These are phyloP conservation scores for Pammene aurita DNA, from an alignment of 2,888 invertebrate genomes.

Conservation along the genomic window DNA sequence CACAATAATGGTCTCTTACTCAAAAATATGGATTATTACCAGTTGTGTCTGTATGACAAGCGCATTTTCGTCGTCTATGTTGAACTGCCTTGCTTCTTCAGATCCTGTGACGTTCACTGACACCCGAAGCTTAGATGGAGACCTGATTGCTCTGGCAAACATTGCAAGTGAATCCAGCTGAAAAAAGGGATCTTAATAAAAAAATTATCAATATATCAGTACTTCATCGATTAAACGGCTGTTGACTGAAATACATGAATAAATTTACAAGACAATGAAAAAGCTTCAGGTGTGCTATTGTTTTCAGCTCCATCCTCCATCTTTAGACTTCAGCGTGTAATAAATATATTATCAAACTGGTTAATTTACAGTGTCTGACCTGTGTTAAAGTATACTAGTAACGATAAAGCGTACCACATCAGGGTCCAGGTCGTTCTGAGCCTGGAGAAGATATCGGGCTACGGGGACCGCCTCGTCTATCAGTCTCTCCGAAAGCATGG, in stretches of 20 bases:
- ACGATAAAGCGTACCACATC: slow-evolving; percentile 62
- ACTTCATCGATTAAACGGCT: no score
- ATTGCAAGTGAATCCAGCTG: slow-evolving; percentile 79
- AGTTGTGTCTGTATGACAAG: slow-evolving; percentile 92
- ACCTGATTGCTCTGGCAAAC: slow-evolving; percentile 64
- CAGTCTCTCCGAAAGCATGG: slow-evolving; percentile 79
- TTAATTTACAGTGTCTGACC: not conserved
- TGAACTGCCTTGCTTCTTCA: slow-evolving; percentile 83
- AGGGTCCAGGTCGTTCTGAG: slow-evolving; percentile 67
- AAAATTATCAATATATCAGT: no score
- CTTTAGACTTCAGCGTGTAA: no score
- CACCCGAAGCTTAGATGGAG: slow-evolving; percentile 68
- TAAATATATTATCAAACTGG: no score
- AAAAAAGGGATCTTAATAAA: slow-evolving; percentile 27
- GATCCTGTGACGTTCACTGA: slow-evolving; percentile 70
- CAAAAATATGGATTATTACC: slow-evolving; percentile 66
- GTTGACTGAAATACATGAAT: not conserved
- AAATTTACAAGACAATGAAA: no score
- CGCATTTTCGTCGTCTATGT: slow-evolving; percentile 89
- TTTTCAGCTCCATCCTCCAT: no score
- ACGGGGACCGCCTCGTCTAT: slow-evolving; percentile 68
- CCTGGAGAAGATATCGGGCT: slow-evolving; percentile 66
- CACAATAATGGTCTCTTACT: no score
- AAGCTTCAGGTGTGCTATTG: no score
- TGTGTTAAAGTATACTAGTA: no score